Conservation (phyloP, 2,888 invertebrate species). For the Cantharis lateralis region DNA sequence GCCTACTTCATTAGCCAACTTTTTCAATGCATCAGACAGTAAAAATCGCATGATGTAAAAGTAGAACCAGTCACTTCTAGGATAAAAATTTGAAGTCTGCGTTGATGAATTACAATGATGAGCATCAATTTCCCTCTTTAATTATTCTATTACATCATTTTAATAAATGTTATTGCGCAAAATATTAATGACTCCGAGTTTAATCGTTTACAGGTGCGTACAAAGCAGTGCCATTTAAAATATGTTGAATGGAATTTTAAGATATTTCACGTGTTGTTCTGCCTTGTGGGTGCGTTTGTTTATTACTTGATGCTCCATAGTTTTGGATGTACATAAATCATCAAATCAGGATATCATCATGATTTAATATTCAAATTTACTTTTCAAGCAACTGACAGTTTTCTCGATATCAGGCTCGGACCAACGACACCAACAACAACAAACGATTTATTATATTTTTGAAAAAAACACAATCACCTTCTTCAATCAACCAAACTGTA, state of each 20-base stretch:
- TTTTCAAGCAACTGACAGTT: neutral
- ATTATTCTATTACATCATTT: neutral
- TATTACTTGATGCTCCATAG: neutral
- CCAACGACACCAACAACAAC: neutral
- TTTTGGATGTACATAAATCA: neutral
- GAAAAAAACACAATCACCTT: no score
- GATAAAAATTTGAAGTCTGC: neutral
- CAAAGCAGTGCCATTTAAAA: neutral
- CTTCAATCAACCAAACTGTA: no score
- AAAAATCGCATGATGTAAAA: constrained; percentile 8
- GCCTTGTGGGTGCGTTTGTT: neutral
- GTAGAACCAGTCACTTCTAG: constrained; percentile 8
- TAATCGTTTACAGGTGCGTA: neutral
- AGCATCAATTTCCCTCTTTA: constrained; percentile 12
- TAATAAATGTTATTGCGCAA: neutral
- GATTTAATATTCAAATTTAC: neutral
- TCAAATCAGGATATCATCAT: neutral
- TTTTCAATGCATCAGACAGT: constrained; percentile 1
- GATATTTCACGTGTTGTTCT: neutral
- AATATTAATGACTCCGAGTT: neutral
- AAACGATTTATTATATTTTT: neutral
- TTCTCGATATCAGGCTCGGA: neutral
- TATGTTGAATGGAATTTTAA: neutral
- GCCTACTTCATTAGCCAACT: constrained; percentile 3
- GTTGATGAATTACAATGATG: neutral